Percentiles rank a stretch among this genome's conserved stretches.
phyloP scores from a whole-genome alignment of 1,140 invertebrate genomes.

The Philotrypesis tridentata region DNA sequence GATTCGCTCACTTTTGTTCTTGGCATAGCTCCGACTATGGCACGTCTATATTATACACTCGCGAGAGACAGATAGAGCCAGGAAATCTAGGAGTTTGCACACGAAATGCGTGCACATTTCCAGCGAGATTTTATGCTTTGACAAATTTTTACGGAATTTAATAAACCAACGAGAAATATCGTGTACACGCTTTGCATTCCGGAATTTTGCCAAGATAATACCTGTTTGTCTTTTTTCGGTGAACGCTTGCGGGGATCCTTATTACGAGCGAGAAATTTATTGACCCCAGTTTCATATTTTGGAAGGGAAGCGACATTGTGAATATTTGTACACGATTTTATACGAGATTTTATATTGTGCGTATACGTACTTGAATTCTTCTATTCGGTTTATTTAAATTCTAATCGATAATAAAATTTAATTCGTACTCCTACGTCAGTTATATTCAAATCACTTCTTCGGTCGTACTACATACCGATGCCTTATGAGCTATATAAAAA shows the following conservation, averaged over 20 bases:
- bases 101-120: background rate
- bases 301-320: background rate
- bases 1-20: background rate
- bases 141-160: constrained; percentile 19
- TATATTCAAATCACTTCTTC: no score
- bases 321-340: background rate
- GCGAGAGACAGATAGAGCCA: background rate
- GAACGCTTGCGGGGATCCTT: background rate
- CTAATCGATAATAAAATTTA: no score
- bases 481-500: no score
- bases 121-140: constrained; percentile 4
- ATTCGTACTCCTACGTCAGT: no score
- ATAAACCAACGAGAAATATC: constrained; percentile 11
- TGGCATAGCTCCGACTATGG: background rate
- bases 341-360: no score
- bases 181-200: background rate
- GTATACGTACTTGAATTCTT: no score
- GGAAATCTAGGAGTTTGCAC: background rate
- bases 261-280: background rate
- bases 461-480: no score
- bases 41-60: background rate
- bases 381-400: no score
- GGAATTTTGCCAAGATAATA: constrained; percentile 8
- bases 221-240: background rate
- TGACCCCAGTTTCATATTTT: background rate